Percentiles rank a stretch among this genome's conserved stretches.
phyloP scores from a whole-genome alignment of 2,113 vertebrate species.

The Xyrauchen texanus region DNA sequence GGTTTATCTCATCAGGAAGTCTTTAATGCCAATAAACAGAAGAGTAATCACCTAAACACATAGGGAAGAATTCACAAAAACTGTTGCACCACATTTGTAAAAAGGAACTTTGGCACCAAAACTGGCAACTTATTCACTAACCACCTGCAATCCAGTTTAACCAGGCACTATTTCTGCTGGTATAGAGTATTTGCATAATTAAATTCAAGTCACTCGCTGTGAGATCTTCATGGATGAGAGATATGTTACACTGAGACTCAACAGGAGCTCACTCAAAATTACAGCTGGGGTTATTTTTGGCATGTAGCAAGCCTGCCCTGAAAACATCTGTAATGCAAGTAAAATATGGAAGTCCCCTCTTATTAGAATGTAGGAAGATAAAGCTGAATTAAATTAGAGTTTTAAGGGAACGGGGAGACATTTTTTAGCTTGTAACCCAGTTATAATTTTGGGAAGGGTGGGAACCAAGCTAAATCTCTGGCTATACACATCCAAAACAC shows the following conservation, averaged over 20 bases:
- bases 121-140: no score
- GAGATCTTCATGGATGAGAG: background rate
- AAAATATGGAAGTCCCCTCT: constrained; percentile 40
- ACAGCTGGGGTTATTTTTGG: constrained; percentile 38
- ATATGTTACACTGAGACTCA: constrained; percentile 4
- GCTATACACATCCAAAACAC: constrained; percentile 52
- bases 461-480: constrained; percentile 37
- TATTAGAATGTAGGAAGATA: constrained; percentile 47
- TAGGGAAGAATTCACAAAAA: no score
- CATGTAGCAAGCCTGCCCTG: constrained; percentile 14
- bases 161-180: no score
- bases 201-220: background rate
- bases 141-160: no score
- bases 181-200: no score
- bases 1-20: background rate
- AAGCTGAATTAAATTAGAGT: constrained; percentile 14
- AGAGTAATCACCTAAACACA: background rate
- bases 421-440: constrained; percentile 48
- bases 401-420: constrained; percentile 20
- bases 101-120: no score
- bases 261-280: constrained; percentile 28
- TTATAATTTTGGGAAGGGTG: constrained; percentile 46
- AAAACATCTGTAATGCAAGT: constrained; percentile 25
- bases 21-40: constrained; percentile 5
- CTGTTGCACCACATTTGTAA: no score